A percentile compares a stretch with the other conserved stretches of the same genome.
Conservation (phyloP, 2,113 vertebrate genomes). For the Sinocyclocheilus anophthalmus region DNA sequence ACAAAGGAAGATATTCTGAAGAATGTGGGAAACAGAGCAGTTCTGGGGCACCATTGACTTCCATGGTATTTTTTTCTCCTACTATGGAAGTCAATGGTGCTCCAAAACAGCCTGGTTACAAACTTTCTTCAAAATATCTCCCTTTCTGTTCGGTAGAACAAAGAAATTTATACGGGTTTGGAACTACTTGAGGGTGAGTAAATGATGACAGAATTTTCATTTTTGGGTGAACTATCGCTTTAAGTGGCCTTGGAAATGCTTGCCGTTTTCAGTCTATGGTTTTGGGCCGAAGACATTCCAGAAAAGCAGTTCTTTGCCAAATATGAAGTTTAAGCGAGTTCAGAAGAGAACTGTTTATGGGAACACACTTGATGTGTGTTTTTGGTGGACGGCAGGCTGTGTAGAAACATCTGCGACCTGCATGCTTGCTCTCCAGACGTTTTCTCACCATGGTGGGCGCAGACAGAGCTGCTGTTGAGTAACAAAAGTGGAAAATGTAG, state of each 20-base stretch:
- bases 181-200: no score
- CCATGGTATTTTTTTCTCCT: no score
- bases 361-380: not conserved
- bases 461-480: constrained; percentile 2
- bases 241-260: not conserved
- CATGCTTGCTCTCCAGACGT: not conserved
- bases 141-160: no score
- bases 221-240: no score
- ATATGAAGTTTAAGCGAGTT: constrained; percentile 1
- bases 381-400: not conserved
- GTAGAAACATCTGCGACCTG: not conserved
- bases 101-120: no score
- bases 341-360: not conserved
- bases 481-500: constrained; percentile 36
- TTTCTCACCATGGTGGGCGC: not conserved
- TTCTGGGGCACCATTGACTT: no score
- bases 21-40: no score
- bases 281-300: not conserved
- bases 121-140: no score
- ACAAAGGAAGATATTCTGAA: no score
- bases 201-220: no score
- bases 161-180: no score
- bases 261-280: not conserved
- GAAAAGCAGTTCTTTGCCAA: not conserved
- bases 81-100: no score